Percentiles rank a stretch among this genome's conserved stretches.
These are phyloP conservation scores for Sebastes baramenuke DNA, from an alignment of 2,797 vertebrate genomes.

Conservation along the genomic window DNA sequence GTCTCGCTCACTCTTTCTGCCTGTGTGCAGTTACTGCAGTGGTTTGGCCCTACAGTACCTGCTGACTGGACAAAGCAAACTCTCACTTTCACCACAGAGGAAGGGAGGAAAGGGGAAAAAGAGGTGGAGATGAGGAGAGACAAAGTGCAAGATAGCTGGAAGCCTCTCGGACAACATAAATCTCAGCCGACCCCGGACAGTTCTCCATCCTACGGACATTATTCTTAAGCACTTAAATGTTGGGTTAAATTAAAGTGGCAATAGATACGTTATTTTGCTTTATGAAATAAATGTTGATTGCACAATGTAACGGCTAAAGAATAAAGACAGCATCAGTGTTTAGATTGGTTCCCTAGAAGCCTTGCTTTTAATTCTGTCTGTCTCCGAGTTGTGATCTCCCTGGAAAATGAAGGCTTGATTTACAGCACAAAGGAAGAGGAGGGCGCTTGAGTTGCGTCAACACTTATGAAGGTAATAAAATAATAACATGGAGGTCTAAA, in stretches of 20 bases:
- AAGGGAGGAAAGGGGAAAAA: slow-evolving; percentile 13
- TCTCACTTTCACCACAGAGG: slow-evolving; percentile 61
- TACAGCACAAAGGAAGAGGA: not conserved
- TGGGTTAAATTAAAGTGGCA: not conserved
- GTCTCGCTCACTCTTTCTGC: slow-evolving; percentile 10
- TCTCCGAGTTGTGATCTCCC: too few species aligned
- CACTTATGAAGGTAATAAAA: not conserved
- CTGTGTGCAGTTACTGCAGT: slow-evolving; percentile 70
- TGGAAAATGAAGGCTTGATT: too few species aligned
- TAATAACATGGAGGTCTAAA: too few species aligned
- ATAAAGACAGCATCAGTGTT: not conserved
- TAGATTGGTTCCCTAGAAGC: not conserved
- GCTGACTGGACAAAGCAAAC: slow-evolving; percentile 82
- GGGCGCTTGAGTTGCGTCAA: not conserved
- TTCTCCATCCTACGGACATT: not conserved
- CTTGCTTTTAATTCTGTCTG: too few species aligned
- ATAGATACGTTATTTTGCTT: fast-evolving
- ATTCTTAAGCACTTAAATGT: not conserved
- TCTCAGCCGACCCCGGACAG: not conserved
- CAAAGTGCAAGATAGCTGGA: not conserved
- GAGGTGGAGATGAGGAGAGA: not conserved
- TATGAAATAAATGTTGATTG: not conserved
- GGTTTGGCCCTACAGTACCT: slow-evolving; percentile 58
- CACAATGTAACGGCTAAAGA: not conserved
- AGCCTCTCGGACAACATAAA: not conserved